phyloP scores from a whole-genome alignment of 2,888 invertebrate species.

The Polyommatus icarus region DNA sequence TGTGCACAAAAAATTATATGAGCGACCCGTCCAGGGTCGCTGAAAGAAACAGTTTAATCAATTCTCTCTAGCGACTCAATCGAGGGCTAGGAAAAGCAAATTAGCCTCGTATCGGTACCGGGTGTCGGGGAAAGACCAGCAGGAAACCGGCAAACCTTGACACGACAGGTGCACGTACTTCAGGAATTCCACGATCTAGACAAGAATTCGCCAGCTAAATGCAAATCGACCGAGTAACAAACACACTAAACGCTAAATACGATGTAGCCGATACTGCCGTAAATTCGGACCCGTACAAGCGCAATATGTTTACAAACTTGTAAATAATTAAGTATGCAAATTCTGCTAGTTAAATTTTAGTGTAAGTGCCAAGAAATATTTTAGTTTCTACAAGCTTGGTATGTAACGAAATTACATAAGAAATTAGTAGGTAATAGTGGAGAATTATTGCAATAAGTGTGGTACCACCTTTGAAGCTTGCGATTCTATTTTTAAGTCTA shows the following conservation, averaged over 20 bases:
- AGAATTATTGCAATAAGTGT: background rate
- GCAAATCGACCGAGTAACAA: conserved; percentile 20
- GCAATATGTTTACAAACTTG: conserved; percentile 26
- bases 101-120: conserved; percentile 38
- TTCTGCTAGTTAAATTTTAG: background rate
- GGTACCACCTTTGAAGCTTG: background rate
- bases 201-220: conserved; percentile 31
- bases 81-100: conserved; percentile 35
- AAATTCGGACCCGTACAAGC: conserved; percentile 19
- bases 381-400: background rate
- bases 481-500: no score
- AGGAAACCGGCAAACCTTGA: conserved; percentile 38
- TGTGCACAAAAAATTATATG: background rate
- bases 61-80: background rate
- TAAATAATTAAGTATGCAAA: conserved; percentile 29
- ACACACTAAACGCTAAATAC: conserved; percentile 22
- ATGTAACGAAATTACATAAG: background rate
- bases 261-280: background rate
- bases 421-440: background rate
- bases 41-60: no score
- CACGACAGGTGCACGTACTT: conserved; percentile 37
- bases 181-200: conserved; percentile 14
- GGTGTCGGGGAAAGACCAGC: conserved; percentile 33
- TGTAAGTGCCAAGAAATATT: background rate
- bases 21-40: no score